Evolutionary conservation across 2,888 invertebrate genomes (phyloP).

Genomic region (Leucophenga montana): DNA sequence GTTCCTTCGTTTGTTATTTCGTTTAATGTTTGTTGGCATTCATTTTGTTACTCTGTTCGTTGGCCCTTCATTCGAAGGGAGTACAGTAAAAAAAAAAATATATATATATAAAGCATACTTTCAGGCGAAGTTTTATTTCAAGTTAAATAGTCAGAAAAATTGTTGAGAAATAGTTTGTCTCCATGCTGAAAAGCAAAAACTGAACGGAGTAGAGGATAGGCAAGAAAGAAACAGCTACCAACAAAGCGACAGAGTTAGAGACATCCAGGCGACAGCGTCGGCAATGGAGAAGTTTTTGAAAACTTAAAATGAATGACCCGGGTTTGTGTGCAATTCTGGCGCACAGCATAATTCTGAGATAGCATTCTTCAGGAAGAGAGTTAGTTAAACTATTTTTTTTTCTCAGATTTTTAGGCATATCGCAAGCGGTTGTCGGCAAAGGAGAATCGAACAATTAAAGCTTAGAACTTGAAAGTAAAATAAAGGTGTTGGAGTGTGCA

Average conservation of each 20-base stretch:
- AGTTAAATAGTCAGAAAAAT: constrained; percentile 41
- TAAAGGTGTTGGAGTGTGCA: too few relatives aligned
- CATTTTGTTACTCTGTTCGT: background rate
- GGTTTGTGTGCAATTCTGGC: constrained; percentile 1
- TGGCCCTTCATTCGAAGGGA: background rate
- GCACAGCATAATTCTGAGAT: background rate
- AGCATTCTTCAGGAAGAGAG: background rate
- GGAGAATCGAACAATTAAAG: too few relatives aligned
- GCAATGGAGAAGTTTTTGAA: constrained; percentile 3
- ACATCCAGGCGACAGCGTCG: background rate
- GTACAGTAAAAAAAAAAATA: background rate
- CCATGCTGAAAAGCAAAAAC: constrained; percentile 18
- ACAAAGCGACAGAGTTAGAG: background rate
- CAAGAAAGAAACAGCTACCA: background rate
- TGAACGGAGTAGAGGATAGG: background rate
- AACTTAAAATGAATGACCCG: constrained; percentile 6
- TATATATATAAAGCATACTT: constrained; percentile 6
- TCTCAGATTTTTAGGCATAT: too few relatives aligned
- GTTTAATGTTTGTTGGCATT: too few relatives aligned
- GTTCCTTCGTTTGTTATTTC: background rate
- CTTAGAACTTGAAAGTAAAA: too few relatives aligned
- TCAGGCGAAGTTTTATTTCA: constrained; percentile 39
- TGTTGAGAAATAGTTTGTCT: constrained; percentile 27
- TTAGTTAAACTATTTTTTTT: too few relatives aligned
- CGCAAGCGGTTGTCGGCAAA: too few relatives aligned